phyloP scores from a whole-genome alignment of 2,797 vertebrate species.

The Falco novaeseelandiae region DNA sequence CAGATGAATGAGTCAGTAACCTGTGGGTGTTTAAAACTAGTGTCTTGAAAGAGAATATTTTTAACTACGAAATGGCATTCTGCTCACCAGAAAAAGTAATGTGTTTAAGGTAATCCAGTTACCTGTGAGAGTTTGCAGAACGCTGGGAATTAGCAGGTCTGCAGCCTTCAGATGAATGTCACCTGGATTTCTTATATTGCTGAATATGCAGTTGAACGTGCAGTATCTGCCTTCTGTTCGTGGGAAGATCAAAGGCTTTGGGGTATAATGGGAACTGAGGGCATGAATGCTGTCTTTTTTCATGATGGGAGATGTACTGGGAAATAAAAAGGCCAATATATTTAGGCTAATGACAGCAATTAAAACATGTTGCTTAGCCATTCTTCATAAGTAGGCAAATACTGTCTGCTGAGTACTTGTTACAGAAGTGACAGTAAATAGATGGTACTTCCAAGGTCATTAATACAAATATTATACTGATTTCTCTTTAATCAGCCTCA shows the following conservation, averaged over 20 bases:
- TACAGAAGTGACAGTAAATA: not conserved
- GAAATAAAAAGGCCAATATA: not conserved
- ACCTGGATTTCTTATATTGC: not conserved
- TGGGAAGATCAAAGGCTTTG: not conserved
- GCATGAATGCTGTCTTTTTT: not conserved
- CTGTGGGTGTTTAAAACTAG: not conserved
- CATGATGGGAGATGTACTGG: not conserved
- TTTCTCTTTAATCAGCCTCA: constrained; percentile 68
- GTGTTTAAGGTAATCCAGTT: not conserved
- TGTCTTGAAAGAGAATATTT: not conserved
- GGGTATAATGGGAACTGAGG: not conserved
- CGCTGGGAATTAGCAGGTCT: not conserved
- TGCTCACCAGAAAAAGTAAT: too few relatives aligned
- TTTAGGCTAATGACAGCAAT: not conserved
- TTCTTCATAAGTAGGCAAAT: not conserved
- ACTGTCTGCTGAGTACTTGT: not conserved
- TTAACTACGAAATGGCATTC: not conserved
- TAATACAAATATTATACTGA: not conserved
- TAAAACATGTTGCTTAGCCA: not conserved
- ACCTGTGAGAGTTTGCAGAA: not conserved
- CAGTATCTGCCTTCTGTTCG: not conserved
- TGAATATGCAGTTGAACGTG: not conserved
- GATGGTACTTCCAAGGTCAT: not conserved
- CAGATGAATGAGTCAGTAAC: not conserved
- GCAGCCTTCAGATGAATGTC: not conserved